Percentiles rank a stretch among this genome's conserved stretches.
Conservation (phyloP, 2,888 invertebrate genomes). For the Cantharis flavilabris region DNA sequence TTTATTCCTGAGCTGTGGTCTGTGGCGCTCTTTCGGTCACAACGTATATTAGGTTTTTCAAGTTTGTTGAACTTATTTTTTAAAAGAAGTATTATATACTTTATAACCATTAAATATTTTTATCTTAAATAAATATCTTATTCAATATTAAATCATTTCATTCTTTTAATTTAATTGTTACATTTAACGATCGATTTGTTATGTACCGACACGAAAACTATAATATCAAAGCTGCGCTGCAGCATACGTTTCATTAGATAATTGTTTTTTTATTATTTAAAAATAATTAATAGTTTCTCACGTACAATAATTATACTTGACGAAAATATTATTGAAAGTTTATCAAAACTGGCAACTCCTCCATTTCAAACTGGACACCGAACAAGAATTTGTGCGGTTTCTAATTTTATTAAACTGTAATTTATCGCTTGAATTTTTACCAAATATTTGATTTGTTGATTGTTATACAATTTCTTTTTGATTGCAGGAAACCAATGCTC, state of each 20-base stretch:
- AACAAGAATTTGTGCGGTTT: background rate
- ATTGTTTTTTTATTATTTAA: background rate
- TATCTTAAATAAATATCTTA: background rate
- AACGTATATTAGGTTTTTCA: constrained; percentile 8
- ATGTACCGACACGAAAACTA: background rate
- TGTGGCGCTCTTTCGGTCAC: constrained; percentile 10
- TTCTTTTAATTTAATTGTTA: background rate
- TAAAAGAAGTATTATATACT: background rate
- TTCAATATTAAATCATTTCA: background rate
- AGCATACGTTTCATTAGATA: background rate
- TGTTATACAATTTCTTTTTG: background rate
- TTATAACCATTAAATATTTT: background rate
- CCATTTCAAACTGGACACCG: background rate
- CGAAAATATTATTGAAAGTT: background rate
- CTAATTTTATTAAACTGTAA: background rate
- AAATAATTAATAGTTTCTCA: background rate
- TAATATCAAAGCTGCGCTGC: background rate
- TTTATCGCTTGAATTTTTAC: background rate
- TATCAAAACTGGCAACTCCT: background rate
- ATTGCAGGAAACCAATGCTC: background rate
- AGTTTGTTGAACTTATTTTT: constrained; percentile 14
- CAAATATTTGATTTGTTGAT: background rate
- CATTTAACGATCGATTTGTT: background rate
- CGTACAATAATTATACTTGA: background rate
- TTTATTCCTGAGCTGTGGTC: constrained; percentile 9